phyloP scores from a whole-genome alignment of 2,113 vertebrate genomes.

The Oxygymnocypris stewartii region DNA sequence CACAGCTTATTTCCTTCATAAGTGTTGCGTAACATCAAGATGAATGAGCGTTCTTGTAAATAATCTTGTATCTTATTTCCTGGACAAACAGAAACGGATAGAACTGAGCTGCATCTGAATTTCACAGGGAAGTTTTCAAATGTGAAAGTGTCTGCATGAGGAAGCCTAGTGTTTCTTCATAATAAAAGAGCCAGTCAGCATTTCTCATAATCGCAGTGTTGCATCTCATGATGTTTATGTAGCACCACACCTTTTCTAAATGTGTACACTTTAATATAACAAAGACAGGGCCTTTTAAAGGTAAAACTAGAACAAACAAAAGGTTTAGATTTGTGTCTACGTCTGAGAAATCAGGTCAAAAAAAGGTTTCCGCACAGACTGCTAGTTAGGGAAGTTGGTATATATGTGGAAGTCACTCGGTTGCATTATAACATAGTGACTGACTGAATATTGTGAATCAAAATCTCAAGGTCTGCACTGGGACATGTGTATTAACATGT shows the following conservation, averaged over 20 bases:
- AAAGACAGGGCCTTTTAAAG: constrained; percentile 4
- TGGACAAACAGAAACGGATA: constrained; percentile 8
- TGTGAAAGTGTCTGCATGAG: background rate
- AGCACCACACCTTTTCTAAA: background rate
- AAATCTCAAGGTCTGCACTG: background rate
- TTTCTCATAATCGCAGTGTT: background rate
- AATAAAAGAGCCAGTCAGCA: background rate
- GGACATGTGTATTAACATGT: background rate
- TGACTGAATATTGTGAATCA: background rate
- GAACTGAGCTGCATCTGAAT: background rate
- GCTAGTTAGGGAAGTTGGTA: background rate
- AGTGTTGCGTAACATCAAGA: background rate
- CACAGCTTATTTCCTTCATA: background rate
- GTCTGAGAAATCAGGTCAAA: background rate
- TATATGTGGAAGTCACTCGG: background rate
- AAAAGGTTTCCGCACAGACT: background rate
- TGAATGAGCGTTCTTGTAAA: background rate
- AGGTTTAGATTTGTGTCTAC: background rate
- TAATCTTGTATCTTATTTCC: background rate
- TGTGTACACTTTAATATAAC: background rate
- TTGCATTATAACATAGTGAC: background rate
- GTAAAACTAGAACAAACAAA: background rate
- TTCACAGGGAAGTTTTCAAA: constrained; percentile 16
- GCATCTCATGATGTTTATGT: background rate
- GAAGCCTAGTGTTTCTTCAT: background rate